Evolutionary conservation across 2,888 invertebrate species (phyloP), one percentile per base, ranked within the genome.

Genomic region (Mythimna lalbum): DNA sequence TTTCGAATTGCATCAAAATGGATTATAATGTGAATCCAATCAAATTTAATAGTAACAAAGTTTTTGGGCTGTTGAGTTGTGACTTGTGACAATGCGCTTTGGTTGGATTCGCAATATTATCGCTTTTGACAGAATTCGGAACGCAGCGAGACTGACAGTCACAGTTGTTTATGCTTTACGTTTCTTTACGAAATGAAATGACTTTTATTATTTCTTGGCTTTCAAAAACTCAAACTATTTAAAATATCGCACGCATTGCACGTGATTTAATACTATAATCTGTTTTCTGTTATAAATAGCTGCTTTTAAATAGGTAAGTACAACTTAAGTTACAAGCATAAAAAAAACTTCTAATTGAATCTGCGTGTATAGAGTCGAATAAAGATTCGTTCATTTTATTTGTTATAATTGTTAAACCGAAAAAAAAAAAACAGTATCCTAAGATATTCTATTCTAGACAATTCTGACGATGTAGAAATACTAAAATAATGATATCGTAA

Each of bases 81-180:
- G n/a, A n/a, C n/a, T n/a, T n/a, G n/a, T n/a, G n/a, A n/a, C n/a
- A n/a, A n/a, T n/a, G n/a, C n/a, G n/a, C n/a, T n/a, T n/a, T n/a
- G n/a, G n/a, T n/a, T n/a, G n/a, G n/a, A n/a, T n/a, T n/a, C n/a
- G n/a, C n/a, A n/a, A n/a, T n/a, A n/a, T n/a, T n/a, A n/a, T n/a
- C n/a, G n/a, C n/a, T n/a, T n/a, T n/a, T n/a, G n/a, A n/a, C n/a
- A n/a, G n/a, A n/a, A n/a, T n/a, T n/a, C n/a, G n/a, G n/a, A n/a
- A 31, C 31, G 31, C 31, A 31, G 31, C n/a, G n/a, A n/a, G 31
- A 5, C 31, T 5, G 31, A 31, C 31, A 31, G 2, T 31, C n/a
- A 27, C 27, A 27, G 7, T 33, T 33, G 33, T 33, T 33, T 33
- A 33, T 9, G 33, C 33, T 63, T 39, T 49, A 59, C 71, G 71